These are phyloP conservation scores for Sinosuthora webbiana DNA, from an alignment of 2,113 vertebrate genomes.

Conservation along the genomic window DNA sequence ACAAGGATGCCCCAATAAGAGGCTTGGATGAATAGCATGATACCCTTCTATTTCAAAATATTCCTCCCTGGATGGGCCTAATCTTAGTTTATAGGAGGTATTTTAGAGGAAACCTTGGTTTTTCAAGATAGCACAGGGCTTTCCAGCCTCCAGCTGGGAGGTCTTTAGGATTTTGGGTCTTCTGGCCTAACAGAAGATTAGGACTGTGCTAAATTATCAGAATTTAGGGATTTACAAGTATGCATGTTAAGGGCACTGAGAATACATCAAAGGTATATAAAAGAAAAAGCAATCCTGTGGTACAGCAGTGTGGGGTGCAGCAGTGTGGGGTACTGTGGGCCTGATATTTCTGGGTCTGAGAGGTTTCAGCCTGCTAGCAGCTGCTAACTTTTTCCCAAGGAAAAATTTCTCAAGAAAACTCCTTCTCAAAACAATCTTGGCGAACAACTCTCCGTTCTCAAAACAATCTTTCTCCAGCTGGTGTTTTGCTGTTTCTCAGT, in stretches of 20 bases:
- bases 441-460: too few relatives aligned
- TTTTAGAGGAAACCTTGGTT: background rate
- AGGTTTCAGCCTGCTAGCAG: too few relatives aligned
- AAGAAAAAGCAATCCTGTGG: background rate
- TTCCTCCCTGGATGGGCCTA: background rate
- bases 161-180: background rate
- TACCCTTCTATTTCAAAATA: background rate
- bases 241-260: background rate
- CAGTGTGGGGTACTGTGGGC: too few relatives aligned
- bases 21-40: too few relatives aligned
- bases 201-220: too few relatives aligned
- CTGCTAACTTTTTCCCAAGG: too few relatives aligned
- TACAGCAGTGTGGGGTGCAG: background rate
- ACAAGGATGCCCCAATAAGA: background rate
- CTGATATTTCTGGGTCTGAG: too few relatives aligned
- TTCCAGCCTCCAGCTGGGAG: accelerated
- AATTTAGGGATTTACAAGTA: background rate
- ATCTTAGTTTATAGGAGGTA: background rate
- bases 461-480: too few relatives aligned
- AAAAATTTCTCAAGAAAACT: too few relatives aligned
- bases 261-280: background rate
- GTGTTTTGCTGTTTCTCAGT: too few relatives aligned
- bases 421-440: too few relatives aligned
- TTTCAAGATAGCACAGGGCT: accelerated
- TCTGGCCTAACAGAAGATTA: background rate